A percentile compares a stretch with the other conserved stretches of the same genome.
Conservation (phyloP, 2,888 invertebrate species). For the Eretmocerus hayati region DNA sequence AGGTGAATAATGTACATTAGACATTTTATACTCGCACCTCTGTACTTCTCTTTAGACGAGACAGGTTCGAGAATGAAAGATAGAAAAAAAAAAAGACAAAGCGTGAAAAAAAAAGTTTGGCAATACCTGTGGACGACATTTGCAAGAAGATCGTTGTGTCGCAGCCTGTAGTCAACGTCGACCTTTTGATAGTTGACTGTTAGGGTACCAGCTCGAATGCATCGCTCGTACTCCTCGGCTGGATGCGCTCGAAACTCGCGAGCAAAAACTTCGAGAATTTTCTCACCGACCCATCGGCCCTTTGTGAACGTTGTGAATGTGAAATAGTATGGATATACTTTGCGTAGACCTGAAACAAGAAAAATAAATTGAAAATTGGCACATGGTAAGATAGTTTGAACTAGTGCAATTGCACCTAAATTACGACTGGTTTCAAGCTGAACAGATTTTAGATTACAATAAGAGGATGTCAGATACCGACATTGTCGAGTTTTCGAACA, state of each 20-base stretch:
- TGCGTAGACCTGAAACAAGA: constrained; percentile 68
- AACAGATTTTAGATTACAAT: too few species aligned
- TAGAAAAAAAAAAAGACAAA: background rate
- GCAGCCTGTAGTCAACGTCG: constrained; percentile 82
- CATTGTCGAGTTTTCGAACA: too few species aligned
- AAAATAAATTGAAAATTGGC: background rate
- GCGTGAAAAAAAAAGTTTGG: constrained; percentile 1
- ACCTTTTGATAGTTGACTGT: constrained; percentile 92
- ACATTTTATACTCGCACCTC: too few species aligned
- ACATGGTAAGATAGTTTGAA: too few species aligned
- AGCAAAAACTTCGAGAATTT: constrained; percentile 86
- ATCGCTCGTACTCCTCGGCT: constrained; percentile 84
- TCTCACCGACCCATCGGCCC: constrained; percentile 92
- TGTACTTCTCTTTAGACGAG: too few species aligned
- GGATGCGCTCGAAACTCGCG: constrained; percentile 92
- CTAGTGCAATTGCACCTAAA: too few species aligned
- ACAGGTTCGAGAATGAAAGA: background rate
- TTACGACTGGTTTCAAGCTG: too few species aligned
- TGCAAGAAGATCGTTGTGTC: constrained; percentile 87
- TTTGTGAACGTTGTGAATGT: constrained; percentile 95
- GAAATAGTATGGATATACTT: constrained; percentile 96
- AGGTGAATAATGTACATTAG: too few species aligned
- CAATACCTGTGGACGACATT: constrained; percentile 83
- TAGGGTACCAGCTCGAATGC: constrained; percentile 83
- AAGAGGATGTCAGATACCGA: too few species aligned